Evolutionary conservation across 1,140 invertebrate species (phyloP).

Genomic region (Heliothis subflexa): DNA sequence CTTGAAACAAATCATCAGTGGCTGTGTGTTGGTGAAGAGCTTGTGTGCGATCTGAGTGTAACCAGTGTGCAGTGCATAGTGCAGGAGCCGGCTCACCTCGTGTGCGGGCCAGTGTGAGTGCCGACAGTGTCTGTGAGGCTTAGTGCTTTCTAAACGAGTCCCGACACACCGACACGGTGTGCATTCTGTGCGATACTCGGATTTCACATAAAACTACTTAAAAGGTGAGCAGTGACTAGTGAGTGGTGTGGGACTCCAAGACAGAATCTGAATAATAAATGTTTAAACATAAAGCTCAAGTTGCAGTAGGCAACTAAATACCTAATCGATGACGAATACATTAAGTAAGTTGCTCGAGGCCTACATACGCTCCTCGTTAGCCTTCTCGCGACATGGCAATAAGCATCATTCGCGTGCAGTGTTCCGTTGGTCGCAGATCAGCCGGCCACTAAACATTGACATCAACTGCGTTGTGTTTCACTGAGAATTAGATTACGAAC

Average conservation of each 20-base stretch:
- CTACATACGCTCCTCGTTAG: background rate
- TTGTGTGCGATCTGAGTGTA: conserved; percentile 8
- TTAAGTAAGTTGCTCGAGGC: background rate
- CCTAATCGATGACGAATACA: background rate
- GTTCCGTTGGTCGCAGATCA: too few relatives aligned
- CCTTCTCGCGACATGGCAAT: too few relatives aligned
- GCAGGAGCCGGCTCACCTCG: conserved; percentile 55
- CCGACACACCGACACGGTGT: conserved; percentile 37
- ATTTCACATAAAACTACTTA: background rate
- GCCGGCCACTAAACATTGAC: too few relatives aligned
- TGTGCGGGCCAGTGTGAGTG: conserved; percentile 55
- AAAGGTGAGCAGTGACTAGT: conserved; percentile 32
- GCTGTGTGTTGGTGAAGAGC: background rate
- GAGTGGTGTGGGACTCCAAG: background rate
- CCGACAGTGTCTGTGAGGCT: conserved; percentile 46
- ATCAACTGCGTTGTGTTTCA: too few relatives aligned
- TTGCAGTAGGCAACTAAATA: background rate
- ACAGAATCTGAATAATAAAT: background rate
- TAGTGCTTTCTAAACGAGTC: conserved; percentile 61
- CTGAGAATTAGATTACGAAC: too few relatives aligned
- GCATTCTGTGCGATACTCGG: conserved; percentile 1
- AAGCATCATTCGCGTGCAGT: too few relatives aligned
- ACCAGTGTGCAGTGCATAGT: conserved; percentile 52
- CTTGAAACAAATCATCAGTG: conserved; percentile 40
- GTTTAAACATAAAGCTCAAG: background rate